Evolutionary conservation across 2,797 vertebrate genomes (phyloP).

Genomic region (Merluccius polli): DNA sequence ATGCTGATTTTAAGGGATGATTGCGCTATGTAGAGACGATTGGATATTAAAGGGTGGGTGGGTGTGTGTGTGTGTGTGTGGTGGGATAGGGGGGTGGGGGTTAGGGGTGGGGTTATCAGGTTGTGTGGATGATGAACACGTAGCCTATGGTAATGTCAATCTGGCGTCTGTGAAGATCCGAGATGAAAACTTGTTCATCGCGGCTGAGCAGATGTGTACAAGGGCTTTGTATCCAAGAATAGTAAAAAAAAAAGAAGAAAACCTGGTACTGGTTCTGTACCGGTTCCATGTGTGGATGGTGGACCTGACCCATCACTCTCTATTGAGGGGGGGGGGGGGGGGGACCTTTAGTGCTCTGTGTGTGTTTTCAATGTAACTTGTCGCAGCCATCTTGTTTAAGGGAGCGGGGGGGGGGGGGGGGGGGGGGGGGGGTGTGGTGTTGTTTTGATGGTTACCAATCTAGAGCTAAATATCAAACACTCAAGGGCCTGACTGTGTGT

Average conservation of each 20-base stretch:
- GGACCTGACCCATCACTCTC: background rate
- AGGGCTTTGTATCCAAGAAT: conserved; percentile 66
- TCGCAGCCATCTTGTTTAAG: conserved; percentile 19
- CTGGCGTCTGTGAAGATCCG: conserved; percentile 15
- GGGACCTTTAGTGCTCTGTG: background rate
- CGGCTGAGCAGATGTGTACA: conserved; percentile 51
- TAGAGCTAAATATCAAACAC: conserved; percentile 67
- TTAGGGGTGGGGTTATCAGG: conserved; percentile 15
- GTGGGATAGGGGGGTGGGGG: background rate
- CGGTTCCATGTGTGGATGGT: background rate
- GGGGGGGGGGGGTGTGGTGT: conserved; percentile 16
- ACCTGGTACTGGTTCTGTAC: conserved; percentile 12
- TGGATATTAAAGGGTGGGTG: conserved; percentile 15
- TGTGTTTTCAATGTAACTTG: conserved; percentile 25
- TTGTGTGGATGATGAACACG: conserved; percentile 46
- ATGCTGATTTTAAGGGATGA: conserved; percentile 22
- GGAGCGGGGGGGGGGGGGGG: conserved; percentile 17
- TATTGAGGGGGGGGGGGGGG: conserved; percentile 14
- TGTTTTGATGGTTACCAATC: conserved; percentile 40
- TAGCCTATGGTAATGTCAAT: conserved; percentile 31
- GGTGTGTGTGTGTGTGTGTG: background rate
- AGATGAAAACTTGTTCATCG: conserved; percentile 16
- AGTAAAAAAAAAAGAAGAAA: conserved; percentile 23
- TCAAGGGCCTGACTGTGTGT: conserved; percentile 61
- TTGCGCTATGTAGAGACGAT: background rate